Base-by-base conservation (phyloP, 1,140 invertebrate species). In the Grapholita molesta region DNA sequence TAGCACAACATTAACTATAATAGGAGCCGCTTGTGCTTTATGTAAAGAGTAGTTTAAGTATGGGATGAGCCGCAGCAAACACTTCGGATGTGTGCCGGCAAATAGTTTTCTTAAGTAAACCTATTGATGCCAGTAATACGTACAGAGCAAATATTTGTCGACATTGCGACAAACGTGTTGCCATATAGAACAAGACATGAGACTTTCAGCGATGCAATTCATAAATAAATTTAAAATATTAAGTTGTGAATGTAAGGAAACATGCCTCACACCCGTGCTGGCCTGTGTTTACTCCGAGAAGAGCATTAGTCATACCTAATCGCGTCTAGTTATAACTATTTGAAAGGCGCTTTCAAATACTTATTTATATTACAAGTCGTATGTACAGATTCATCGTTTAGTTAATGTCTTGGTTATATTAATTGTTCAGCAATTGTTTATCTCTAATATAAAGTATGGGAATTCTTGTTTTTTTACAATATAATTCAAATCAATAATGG, bases 311-410 rank as follows among this genome's bases (percentile, higher is more conserved):
- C 35, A 67, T 71, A 48, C 28, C 35, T 4, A 64, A 70, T 42
- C 24, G 38, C 38, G 70, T 38, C 66, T 35, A 53, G 32, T 48
- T 68, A 30, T 65, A 53, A 64, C 57, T 71, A 69, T 75, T 76
- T 73, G 68, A 15, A 38, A 38, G 38, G 38, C n/a, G 0, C n/a
- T n/a, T 42, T 42, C 12, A 42, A 42, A 42, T 12, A n/a, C 38
- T 42, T 12, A 6, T 42, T 15, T 30, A n/a, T n/a, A n/a, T 35
- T 35, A 35, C 33, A 12, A 9, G 9, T 35, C 33, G 11, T 35
- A n/a, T n/a, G n/a, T 30, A n/a, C n/a, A 42, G n/a, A 15, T 42
- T 42, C 12, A n/a, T n/a, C n/a, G n/a, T n/a, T n/a, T n/a, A n/a
- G n/a, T n/a, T n/a, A n/a, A n/a, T n/a, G n/a, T n/a, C n/a, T n/a